Evolutionary conservation across 2,797 vertebrate species (phyloP).

Genomic region (Mionectes olivaceus): DNA sequence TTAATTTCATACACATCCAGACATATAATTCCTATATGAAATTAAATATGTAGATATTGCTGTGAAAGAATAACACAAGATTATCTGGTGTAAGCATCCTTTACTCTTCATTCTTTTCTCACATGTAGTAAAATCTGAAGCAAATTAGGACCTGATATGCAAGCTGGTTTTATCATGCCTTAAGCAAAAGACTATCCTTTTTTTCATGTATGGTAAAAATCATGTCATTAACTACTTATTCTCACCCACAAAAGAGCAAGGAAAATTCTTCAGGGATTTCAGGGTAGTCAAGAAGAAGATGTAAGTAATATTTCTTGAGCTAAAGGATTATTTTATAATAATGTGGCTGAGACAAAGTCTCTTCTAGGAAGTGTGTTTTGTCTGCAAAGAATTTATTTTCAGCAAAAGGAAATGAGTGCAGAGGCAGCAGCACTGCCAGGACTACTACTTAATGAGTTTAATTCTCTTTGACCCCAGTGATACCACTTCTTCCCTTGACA

Average conservation of each 20-base stretch:
- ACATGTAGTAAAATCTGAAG: neutral
- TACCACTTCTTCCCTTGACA: neutral
- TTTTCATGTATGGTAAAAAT: neutral
- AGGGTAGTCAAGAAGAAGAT: neutral
- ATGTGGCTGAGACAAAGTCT: neutral
- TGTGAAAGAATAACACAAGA: neutral
- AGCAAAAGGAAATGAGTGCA: neutral
- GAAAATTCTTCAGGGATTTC: neutral
- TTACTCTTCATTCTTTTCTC: neutral
- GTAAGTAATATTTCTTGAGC: neutral
- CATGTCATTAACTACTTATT: neutral
- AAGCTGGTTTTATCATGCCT: neutral
- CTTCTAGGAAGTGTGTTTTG: neutral
- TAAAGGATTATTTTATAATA: neutral
- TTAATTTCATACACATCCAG: neutral
- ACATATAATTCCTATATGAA: neutral
- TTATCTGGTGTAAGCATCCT: neutral
- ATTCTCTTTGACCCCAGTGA: neutral
- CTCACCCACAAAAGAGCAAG: neutral
- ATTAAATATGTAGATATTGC: neutral
- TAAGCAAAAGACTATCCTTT: neutral
- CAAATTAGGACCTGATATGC: neutral
- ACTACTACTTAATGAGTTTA: neutral
- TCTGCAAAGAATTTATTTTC: neutral
- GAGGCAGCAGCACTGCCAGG: neutral